Percentiles rank a stretch among this genome's conserved stretches.
phyloP scores from a whole-genome alignment of 2,888 invertebrate genomes.

The Acheta domesticus region DNA sequence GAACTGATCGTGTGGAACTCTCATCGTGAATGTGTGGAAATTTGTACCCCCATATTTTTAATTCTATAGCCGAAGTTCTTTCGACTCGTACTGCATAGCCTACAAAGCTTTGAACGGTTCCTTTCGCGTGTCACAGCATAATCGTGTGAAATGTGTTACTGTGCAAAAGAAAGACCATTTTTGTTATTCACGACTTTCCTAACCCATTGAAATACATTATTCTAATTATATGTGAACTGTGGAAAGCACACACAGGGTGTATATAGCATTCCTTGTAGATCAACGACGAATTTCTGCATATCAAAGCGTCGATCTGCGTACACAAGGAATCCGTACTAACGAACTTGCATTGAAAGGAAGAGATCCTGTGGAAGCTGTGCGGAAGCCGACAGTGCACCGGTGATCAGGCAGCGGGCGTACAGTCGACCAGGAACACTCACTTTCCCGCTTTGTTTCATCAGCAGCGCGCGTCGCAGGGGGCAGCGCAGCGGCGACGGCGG shows the following conservation, averaged over 20 bases:
- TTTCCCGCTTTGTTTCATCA: neutral
- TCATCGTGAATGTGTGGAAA: too few relatives aligned
- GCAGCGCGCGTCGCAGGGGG: neutral
- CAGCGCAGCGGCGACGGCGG: neutral
- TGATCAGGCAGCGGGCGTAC: neutral
- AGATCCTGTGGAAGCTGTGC: neutral
- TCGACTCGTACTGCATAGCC: too few relatives aligned
- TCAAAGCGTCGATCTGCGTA: too few relatives aligned
- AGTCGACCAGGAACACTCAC: neutral
- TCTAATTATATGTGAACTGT: neutral
- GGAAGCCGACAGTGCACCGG: neutral
- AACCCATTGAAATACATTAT: too few relatives aligned
- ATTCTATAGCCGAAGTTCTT: too few relatives aligned
- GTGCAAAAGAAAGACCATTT: neutral
- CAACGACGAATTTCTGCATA: too few relatives aligned
- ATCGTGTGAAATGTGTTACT: neutral
- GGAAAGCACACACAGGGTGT: neutral
- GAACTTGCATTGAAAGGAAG: neutral
- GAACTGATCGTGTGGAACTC: too few relatives aligned
- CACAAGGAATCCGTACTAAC: neutral
- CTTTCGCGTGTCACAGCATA: neutral
- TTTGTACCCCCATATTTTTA: too few relatives aligned
- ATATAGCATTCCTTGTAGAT: too few relatives aligned
- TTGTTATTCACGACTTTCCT: too few relatives aligned
- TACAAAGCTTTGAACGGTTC: neutral